A percentile compares a stretch with the other conserved stretches of the same genome.
These are phyloP conservation scores for Pinctada fucata DNA, from an alignment of 2,888 invertebrate species.

Conservation along the genomic window DNA sequence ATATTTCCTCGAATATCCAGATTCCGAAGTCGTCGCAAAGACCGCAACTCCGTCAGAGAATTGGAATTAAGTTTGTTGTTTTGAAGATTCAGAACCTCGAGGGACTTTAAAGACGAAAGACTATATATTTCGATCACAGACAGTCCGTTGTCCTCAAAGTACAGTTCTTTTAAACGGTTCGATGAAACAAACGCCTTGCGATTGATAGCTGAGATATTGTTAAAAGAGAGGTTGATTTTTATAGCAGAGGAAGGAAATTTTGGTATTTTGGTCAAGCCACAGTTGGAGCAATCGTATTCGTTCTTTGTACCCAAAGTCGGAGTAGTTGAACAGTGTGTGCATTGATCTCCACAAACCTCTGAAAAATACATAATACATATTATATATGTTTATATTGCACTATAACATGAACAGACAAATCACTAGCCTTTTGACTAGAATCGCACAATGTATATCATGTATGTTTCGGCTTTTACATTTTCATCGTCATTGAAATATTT, in stretches of 20 bases:
- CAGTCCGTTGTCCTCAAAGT: neutral
- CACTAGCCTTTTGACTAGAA: too few relatives aligned
- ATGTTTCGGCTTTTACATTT: too few relatives aligned
- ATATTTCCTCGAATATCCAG: neutral
- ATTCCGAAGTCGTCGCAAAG: neutral
- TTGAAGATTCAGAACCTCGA: neutral
- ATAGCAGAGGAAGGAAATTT: neutral
- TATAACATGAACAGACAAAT: too few relatives aligned
- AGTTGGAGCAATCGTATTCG: neutral
- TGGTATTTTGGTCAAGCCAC: neutral
- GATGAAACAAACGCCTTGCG: neutral
- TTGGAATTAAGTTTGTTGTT: neutral
- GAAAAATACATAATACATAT: too few relatives aligned
- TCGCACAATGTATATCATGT: too few relatives aligned
- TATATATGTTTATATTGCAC: too few relatives aligned
- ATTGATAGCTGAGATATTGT: neutral
- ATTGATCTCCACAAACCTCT: too few relatives aligned
- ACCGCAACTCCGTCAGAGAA: neutral
- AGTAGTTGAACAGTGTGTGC: too few relatives aligned
- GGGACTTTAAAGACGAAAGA: neutral
- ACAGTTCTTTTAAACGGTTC: neutral
- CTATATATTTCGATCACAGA: neutral
- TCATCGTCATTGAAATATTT: too few relatives aligned
- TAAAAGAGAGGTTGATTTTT: neutral
- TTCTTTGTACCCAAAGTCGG: too few relatives aligned